Conservation (phyloP, 1,140 invertebrate genomes). For the Physella acuta region DNA sequence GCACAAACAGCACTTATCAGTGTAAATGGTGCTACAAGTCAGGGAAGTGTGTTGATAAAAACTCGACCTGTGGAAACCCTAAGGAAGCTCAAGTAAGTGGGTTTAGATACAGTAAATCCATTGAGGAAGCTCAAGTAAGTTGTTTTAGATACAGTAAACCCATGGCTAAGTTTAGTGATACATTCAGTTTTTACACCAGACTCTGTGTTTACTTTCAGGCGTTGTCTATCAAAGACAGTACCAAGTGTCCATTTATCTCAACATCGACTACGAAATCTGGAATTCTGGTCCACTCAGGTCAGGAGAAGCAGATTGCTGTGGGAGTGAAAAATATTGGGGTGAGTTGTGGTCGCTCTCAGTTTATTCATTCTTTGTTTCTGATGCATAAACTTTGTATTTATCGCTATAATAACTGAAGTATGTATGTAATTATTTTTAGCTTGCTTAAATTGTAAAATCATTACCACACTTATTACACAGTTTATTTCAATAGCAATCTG, state of each 20-base stretch:
- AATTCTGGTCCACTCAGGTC: constrained; percentile 52
- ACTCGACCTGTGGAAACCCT: constrained; percentile 1
- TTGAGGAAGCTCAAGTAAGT: background rate
- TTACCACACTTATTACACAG: no score
- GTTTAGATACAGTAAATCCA: no score
- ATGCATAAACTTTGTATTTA: no score
- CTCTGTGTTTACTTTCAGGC: constrained; percentile 22
- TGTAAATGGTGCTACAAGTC: constrained; percentile 48
- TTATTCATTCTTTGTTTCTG: no score
- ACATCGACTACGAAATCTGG: constrained; percentile 38
- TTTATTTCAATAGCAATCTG: no score
- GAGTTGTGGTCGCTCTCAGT: no score
- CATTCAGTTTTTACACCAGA: background rate
- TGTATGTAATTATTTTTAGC: no score
- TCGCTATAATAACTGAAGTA: no score
- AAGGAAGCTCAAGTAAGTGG: constrained; percentile 9
- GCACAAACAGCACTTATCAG: constrained; percentile 42
- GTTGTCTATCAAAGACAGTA: constrained; percentile 24
- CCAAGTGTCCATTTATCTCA: constrained; percentile 42
- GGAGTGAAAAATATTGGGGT: constrained; percentile 40
- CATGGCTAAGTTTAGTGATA: background rate
- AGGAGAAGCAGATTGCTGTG: constrained; percentile 43
- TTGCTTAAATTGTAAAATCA: no score
- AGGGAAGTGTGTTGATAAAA: constrained; percentile 37
- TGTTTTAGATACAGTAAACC: background rate